Evolutionary conservation across 2,888 invertebrate species (phyloP), one percentile per base, ranked within the genome.

Genomic region (Lithodes maja): DNA sequence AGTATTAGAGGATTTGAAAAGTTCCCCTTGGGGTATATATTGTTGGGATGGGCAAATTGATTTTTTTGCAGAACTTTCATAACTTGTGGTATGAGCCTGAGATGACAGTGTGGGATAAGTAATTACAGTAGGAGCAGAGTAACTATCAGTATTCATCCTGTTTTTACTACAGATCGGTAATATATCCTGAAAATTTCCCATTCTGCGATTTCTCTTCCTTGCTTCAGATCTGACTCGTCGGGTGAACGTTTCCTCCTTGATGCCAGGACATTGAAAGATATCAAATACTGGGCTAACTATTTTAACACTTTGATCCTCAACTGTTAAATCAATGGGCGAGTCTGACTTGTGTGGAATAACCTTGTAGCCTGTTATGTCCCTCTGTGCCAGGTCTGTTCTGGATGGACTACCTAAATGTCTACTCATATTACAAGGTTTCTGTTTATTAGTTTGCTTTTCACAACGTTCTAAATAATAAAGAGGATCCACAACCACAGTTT

Each of bases 401-500:
- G 61, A 61, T 61, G 12, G 61, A 7, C 12, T 12, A 5, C 33
- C 33, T 33, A 5, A 7, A 61, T 61, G 61, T 7, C 61, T 61
- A 61, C 61, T 61, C 12, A 7, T 61, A 61, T 71, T 17, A 71
- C 5, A 17, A 12, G 1, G 3, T 12, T 71, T 1, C 5, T 12
- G 17, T 71, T 71, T 82, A 12, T 3, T 61, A 75, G 33, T 9
- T 9, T 84, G 75, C 5, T 84, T 52, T 33, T 84, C 84, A 84
- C 61, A 84, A 54, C 49, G 71, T 33, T 84, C 61, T 77, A 84
- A 77, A 77, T 77, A 84, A 55, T 84, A 33, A 55, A 84, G 61
- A 3, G 84, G 74, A 77, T 84, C 61, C 12, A 84, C 77, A 17
- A 84, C 61, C n/a, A 84, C 77, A 49, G 75, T 84, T 33, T 84